Conservation (phyloP, 2,113 vertebrate genomes). For the Tenebrosternarchus preto region DNA sequence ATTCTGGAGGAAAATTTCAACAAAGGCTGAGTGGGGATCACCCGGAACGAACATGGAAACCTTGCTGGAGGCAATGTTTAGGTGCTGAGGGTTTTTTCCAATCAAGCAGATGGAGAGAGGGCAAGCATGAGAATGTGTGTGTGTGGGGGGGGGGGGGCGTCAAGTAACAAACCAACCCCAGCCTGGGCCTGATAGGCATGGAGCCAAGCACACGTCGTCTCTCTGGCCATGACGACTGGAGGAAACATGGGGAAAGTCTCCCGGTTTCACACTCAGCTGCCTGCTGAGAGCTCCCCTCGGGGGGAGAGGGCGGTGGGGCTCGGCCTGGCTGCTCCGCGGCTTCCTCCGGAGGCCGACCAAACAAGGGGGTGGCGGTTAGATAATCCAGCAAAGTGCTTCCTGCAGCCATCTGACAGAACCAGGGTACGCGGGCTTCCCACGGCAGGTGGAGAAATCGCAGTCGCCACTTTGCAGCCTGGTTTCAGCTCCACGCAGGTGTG, state of each 20-base stretch:
- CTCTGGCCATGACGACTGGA: constrained; percentile 31
- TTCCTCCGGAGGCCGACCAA: not conserved
- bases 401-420: too few relatives aligned
- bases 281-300: constrained; percentile 16
- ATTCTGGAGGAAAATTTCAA: not conserved
- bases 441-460: constrained; percentile 8
- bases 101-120: constrained; percentile 38
- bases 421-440: not conserved
- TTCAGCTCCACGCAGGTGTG: constrained; percentile 20
- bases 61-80: constrained; percentile 45
- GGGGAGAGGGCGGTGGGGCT: not conserved
- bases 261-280: constrained; percentile 49
- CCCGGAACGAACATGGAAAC: constrained; percentile 31
- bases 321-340: not conserved
- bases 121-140: not conserved
- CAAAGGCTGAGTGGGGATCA: constrained; percentile 7
- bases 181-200: not conserved
- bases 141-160: not conserved
- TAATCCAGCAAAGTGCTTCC: too few relatives aligned
- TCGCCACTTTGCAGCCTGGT: not conserved
- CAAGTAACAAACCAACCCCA: constrained; percentile 18
- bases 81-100: constrained; percentile 50
- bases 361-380: not conserved
- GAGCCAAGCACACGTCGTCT: constrained; percentile 26
- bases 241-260: constrained; percentile 31